These are phyloP conservation scores for Indicator maculatus DNA, from an alignment of 2,113 vertebrate species.

Conservation along the genomic window DNA sequence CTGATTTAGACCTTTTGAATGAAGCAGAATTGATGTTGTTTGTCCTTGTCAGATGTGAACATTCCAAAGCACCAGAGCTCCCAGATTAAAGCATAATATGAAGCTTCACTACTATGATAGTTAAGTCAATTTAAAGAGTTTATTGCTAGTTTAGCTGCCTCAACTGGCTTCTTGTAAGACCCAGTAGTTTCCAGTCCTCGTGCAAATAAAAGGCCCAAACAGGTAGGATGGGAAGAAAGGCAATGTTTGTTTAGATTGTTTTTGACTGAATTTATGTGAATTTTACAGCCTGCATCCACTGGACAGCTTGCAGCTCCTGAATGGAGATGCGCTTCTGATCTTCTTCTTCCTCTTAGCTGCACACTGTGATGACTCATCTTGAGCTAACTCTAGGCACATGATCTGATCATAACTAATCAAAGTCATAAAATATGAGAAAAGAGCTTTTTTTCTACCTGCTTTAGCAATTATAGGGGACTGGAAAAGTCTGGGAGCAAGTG, in stretches of 20 bases:
- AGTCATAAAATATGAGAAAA: not conserved
- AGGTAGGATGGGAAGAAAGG: not conserved
- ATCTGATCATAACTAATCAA: not conserved
- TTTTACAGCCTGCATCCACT: not conserved
- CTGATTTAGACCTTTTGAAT: not conserved
- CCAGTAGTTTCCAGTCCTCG: not conserved
- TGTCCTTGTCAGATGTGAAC: not conserved
- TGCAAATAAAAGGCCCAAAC: not conserved
- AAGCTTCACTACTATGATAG: not conserved
- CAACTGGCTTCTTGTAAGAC: not conserved
- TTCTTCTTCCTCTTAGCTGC: not conserved
- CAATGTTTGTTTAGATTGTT: not conserved
- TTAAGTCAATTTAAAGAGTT: slow-evolving; percentile 3
- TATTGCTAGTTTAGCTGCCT: not conserved
- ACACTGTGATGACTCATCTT: not conserved
- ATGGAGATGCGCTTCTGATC: not conserved
- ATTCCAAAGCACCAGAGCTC: not conserved
- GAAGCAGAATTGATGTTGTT: not conserved
- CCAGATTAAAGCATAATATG: not conserved
- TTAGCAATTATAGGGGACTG: not conserved
- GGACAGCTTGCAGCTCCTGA: not conserved
- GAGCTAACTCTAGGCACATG: not conserved
- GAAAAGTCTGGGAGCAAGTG: not conserved
- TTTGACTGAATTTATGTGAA: not conserved
- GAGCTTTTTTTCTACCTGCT: not conserved